These are phyloP conservation scores for Phania funesta DNA, from an alignment of 2,888 invertebrate species.

Conservation along the genomic window DNA sequence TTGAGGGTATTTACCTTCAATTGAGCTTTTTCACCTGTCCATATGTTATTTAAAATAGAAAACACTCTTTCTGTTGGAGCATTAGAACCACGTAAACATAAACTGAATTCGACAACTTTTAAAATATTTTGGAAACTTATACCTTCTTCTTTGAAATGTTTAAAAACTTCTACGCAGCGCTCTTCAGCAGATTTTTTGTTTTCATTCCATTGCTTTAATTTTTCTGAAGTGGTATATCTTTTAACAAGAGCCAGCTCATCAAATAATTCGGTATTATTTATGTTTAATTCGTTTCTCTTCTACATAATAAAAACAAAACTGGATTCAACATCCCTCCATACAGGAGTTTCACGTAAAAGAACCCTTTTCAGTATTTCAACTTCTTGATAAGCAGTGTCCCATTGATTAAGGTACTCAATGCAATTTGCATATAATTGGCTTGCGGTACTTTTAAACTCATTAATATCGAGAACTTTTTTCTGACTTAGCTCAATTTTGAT, in stretches of 20 bases:
- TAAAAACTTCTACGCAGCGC: too few species aligned
- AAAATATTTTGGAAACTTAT: too few species aligned
- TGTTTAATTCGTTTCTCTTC: conserved; percentile 32
- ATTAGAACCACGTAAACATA: too few species aligned
- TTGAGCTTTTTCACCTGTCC: too few species aligned
- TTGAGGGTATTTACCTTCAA: too few species aligned
- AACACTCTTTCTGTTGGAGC: too few species aligned
- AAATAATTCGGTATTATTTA: conserved; percentile 44
- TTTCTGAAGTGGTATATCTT: conserved; percentile 30
- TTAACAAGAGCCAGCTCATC: conserved; percentile 41
- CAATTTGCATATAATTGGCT: conserved; percentile 33
- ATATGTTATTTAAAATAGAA: too few species aligned
- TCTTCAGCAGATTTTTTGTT: background rate
- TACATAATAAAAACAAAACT: conserved; percentile 41
- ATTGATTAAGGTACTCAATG: conserved; percentile 51
- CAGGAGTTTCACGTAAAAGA: conserved; percentile 41
- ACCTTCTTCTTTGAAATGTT: too few species aligned
- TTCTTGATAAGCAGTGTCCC: conserved; percentile 44
- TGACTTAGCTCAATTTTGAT: conserved; percentile 39
- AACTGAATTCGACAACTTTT: too few species aligned
- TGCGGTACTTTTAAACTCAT: conserved; percentile 25
- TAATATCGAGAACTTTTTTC: conserved; percentile 14
- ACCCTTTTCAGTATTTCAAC: conserved; percentile 55
- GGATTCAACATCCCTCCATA: conserved; percentile 46
- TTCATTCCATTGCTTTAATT: conserved; percentile 22